Percentiles rank a stretch among this genome's conserved stretches.
Evolutionary conservation across 2,888 invertebrate genomes (phyloP).

Genomic region (Xanthia togata): DNA sequence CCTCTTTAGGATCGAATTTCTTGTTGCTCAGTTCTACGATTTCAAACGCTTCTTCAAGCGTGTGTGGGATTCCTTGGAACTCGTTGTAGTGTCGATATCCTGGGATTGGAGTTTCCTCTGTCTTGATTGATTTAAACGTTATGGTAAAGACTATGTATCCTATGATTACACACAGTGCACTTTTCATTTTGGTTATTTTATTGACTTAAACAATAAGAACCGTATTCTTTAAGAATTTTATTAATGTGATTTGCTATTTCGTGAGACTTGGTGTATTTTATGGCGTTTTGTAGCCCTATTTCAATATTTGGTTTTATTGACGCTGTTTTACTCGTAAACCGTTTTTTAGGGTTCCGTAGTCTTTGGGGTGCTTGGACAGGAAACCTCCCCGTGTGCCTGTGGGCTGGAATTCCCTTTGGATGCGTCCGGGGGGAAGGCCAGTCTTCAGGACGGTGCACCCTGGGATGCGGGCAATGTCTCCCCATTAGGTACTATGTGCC

Average conservation of each 20-base stretch:
- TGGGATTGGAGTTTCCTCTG: background rate
- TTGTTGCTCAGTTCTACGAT: background rate
- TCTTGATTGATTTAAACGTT: background rate
- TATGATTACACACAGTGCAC: background rate
- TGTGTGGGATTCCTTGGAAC: background rate
- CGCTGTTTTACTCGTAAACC: background rate
- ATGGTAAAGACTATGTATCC: background rate
- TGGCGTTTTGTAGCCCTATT: background rate
- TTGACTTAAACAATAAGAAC: no score
- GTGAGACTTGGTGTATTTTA: background rate
- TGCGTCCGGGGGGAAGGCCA: no score
- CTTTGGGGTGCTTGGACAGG: no score
- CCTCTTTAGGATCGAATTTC: background rate
- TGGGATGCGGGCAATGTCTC: no score
- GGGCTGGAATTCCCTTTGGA: no score
- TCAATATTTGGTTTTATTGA: conserved; percentile 1
- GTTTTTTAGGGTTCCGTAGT: background rate
- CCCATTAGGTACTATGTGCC: no score
- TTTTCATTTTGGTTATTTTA: conserved; percentile 22
- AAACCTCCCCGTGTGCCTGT: no score
- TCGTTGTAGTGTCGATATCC: conserved; percentile 12
- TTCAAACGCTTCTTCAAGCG: background rate
- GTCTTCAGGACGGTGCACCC: no score
- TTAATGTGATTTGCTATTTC: background rate
- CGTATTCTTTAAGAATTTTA: background rate